Percentiles rank a stretch among this genome's conserved stretches.
These are phyloP conservation scores for Dryococelus australis DNA, from an alignment of 2,888 invertebrate species.

Conservation along the genomic window DNA sequence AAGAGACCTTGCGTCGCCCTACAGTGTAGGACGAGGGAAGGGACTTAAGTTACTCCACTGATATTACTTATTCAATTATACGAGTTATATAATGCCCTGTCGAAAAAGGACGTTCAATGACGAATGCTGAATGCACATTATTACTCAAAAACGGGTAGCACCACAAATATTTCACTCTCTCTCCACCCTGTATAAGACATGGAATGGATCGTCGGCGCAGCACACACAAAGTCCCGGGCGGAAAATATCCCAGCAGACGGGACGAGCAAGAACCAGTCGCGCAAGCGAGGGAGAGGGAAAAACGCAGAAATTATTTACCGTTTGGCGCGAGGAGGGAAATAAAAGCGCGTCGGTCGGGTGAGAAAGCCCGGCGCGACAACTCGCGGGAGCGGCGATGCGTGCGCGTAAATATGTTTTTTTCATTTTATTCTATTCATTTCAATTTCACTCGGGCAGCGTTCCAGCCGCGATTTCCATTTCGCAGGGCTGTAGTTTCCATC, in stretches of 20 bases:
- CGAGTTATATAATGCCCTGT: no score
- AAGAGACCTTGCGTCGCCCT: no score
- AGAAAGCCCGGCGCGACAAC: not conserved
- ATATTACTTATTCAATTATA: no score
- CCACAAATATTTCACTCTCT: no score
- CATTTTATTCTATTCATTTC: constrained; percentile 25
- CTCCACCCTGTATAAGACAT: no score
- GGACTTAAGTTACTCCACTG: no score
- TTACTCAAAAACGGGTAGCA: no score
- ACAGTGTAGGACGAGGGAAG: no score
- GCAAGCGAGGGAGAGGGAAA: not conserved
- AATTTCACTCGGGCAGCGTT: constrained; percentile 19
- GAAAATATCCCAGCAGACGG: not conserved
- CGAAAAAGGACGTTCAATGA: no score
- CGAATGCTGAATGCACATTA: no score
- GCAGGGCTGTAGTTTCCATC: constrained; percentile 12
- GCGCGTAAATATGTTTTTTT: not conserved
- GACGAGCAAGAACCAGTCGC: not conserved
- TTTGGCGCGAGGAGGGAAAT: not conserved
- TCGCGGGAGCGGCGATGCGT: not conserved
- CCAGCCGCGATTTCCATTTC: constrained; percentile 19
- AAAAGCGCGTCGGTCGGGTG: not conserved
- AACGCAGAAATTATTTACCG: constrained; percentile 3
- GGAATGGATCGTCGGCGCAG: no score
- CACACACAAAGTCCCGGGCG: no score